These are phyloP conservation scores for Upupa epops DNA, from an alignment of 2,113 vertebrate genomes.

Conservation along the genomic window DNA sequence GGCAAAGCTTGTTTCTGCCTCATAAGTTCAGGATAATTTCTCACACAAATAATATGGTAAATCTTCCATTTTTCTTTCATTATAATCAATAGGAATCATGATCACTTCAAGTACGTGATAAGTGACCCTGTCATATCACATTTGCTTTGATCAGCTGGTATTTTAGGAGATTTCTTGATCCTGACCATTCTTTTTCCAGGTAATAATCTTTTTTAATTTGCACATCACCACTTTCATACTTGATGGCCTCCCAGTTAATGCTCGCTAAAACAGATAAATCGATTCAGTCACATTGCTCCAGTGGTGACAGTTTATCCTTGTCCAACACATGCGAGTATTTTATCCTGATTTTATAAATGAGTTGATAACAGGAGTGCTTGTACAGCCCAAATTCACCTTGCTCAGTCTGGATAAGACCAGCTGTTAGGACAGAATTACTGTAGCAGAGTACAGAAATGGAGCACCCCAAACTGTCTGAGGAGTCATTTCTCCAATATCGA, in stretches of 20 bases:
- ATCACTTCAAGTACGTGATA: slow-evolving; percentile 27
- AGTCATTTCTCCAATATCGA: not conserved
- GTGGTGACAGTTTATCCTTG: not conserved
- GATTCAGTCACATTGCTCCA: not conserved
- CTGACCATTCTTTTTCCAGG: not conserved
- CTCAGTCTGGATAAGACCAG: not conserved
- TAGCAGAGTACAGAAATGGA: not conserved
- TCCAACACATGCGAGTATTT: not conserved
- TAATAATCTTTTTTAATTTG: slow-evolving; percentile 35
- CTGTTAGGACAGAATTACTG: not conserved
- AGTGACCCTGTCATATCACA: slow-evolving; percentile 35
- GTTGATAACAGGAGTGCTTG: not conserved
- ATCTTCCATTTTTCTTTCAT: slow-evolving; percentile 19
- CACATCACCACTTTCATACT: slow-evolving; percentile 8
- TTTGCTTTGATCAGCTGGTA: slow-evolving; percentile 47
- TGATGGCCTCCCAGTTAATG: not conserved
- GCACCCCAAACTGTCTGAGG: not conserved
- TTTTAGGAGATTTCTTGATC: slow-evolving; percentile 5
- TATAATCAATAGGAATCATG: slow-evolving; percentile 19
- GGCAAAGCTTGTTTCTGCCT: not conserved
- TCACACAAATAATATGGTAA: slow-evolving; percentile 21
- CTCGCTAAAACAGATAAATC: slow-evolving; percentile 24
- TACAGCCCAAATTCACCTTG: not conserved
- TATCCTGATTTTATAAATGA: not conserved
- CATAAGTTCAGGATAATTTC: slow-evolving; percentile 3